phyloP scores from a whole-genome alignment of 1,140 invertebrate species.

The Proctacanthus coquilletti region DNA sequence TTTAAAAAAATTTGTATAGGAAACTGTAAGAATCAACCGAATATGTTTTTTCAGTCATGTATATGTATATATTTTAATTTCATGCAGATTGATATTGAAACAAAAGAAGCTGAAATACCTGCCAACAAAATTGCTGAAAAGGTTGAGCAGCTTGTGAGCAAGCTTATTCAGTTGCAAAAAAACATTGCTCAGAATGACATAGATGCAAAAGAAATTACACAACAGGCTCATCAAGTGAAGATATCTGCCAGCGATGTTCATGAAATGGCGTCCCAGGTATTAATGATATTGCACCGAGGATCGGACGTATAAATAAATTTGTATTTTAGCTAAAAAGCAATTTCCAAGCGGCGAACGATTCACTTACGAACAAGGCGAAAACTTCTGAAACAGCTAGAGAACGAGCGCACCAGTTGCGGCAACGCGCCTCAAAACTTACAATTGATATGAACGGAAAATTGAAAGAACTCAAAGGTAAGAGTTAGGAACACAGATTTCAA shows the following conservation, averaged over 20 bases:
- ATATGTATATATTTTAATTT: slow-evolving; percentile 6
- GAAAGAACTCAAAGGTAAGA: slow-evolving; percentile 45
- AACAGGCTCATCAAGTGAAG: slow-evolving; percentile 35
- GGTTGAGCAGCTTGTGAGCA: slow-evolving; percentile 46
- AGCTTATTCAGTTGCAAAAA: slow-evolving; percentile 55
- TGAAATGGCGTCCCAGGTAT: slow-evolving; percentile 12
- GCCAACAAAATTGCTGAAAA: slow-evolving; percentile 53
- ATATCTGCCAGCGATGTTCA: slow-evolving; percentile 31
- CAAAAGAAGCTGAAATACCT: slow-evolving; percentile 52
- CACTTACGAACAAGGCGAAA: slow-evolving; percentile 41
- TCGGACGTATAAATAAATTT: neutral
- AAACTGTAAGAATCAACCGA: too few relatives aligned
- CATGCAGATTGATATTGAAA: slow-evolving; percentile 49
- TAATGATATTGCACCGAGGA: neutral
- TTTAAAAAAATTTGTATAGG: too few relatives aligned
- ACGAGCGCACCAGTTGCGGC: slow-evolving; percentile 53
- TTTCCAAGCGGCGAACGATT: slow-evolving; percentile 33
- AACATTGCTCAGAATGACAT: slow-evolving; percentile 60
- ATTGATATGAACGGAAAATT: slow-evolving; percentile 58
- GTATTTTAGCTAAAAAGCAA: slow-evolving; percentile 9
- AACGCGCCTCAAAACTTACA: slow-evolving; percentile 57
- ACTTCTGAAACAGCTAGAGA: slow-evolving; percentile 49
- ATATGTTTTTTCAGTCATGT: too few relatives aligned
- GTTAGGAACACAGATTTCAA: slow-evolving; percentile 10
- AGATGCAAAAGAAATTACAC: slow-evolving; percentile 38